Base-by-base conservation (phyloP, 2,888 invertebrate genomes). In the Cataglyphis altisquamis region DNA sequence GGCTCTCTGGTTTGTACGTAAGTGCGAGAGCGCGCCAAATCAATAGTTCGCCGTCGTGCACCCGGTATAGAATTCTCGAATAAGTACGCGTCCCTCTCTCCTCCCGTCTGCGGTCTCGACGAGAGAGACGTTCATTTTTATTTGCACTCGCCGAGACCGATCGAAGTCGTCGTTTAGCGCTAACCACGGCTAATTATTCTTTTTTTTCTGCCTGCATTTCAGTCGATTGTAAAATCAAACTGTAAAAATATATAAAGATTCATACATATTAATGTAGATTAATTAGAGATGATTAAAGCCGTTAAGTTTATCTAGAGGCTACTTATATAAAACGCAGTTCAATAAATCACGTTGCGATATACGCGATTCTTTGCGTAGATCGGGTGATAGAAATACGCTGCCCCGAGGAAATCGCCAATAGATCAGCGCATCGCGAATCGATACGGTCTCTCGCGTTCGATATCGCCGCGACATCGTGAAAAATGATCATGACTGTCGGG, bases 21-120 rank as follows among this genome's bases (percentile, higher is more conserved):
- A 90, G 87, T 86, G 85, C 87, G 86, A 89, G 85, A 88, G 86
- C 82, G 87, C 88, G 88, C 87, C 84, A 87, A 92, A 93, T 93
- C 93, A 92, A 93, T 93, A 93, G 91, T 85, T 82, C 84, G 84
- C 83, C 85, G 84, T 87, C 85, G 85, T 66, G 83, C 87, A 86
- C 88, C 87, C 90, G 84, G 86, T 83, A 84, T 86, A 84, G 90
- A 90, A 92, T 91, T 93, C 90, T 87, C 87, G 86, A 84, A 86
- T 85, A 89, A 90, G 85, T 89, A 88, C 86, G 84, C 18, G 48
- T 52, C 48, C 83, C 84, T 85, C 60, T 66, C 63, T 21, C 45
- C n/a, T 21, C 45, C 2, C 62, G 29, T 18, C 10, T 41, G 9
- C 8, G 12, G 18, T 12, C 32, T 41, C 55, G 45, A 12, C 41